Conservation (phyloP, 2,113 vertebrate species). For the Menura novaehollandiae region DNA sequence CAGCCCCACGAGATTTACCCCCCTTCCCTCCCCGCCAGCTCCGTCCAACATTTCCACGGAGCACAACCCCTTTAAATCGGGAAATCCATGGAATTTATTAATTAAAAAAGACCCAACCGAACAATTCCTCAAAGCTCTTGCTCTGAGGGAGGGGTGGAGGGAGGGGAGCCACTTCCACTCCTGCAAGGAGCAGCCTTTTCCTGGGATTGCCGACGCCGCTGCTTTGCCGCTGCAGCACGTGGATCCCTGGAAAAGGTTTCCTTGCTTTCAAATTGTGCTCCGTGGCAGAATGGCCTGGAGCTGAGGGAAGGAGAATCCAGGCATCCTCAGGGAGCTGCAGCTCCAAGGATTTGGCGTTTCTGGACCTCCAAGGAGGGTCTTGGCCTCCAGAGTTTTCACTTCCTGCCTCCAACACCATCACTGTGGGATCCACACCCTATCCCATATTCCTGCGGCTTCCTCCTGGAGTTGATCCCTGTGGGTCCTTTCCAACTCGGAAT, state of each 20-base stretch:
- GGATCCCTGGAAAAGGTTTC: too few species aligned
- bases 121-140: neutral
- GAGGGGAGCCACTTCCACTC: neutral
- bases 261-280: too few species aligned
- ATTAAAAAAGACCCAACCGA: too few species aligned
- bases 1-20: neutral
- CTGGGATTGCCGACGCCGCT: neutral
- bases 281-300: neutral
- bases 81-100: neutral
- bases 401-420: too few species aligned
- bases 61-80: neutral
- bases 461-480: too few species aligned
- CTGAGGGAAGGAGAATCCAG: neutral
- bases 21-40: neutral
- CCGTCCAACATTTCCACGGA: neutral
- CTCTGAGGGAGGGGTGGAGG: neutral
- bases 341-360: neutral
- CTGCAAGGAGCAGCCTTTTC: neutral
- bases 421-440: too few species aligned
- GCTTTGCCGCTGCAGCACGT: neutral
- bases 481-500: too few species aligned
- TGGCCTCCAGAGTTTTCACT: neutral
- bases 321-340: neutral
- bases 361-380: neutral
- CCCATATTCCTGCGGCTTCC: too few species aligned